Evolutionary conservation across 2,797 vertebrate species (phyloP).

Genomic region (Tapirus indicus): DNA sequence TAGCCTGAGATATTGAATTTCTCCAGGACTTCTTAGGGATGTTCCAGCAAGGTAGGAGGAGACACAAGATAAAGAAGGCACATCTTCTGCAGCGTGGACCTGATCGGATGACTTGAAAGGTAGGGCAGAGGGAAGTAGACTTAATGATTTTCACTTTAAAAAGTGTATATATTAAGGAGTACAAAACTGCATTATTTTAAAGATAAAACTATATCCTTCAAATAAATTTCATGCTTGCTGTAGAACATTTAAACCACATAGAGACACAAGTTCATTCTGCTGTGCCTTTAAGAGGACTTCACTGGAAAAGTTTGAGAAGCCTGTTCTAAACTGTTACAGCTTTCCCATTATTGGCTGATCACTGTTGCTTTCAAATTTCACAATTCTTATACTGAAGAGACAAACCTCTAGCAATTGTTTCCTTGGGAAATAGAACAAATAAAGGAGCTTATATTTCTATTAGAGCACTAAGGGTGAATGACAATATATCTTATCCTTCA

Average conservation of each 20-base stretch:
- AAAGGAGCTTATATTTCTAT: not conserved
- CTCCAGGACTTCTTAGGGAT: not conserved
- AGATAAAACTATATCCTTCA: slow-evolving; percentile 22
- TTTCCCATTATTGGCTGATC: not conserved
- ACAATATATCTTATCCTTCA: not conserved
- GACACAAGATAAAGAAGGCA: not conserved
- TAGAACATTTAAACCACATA: not conserved
- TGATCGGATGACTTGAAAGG: not conserved
- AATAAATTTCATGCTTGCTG: not conserved
- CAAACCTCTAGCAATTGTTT: not conserved
- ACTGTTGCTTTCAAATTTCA: not conserved
- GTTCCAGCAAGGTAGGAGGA: not conserved
- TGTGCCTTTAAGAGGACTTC: not conserved
- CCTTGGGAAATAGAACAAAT: not conserved
- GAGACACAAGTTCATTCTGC: not conserved
- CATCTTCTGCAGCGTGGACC: not conserved
- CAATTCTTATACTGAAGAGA: not conserved
- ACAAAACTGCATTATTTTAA: not conserved
- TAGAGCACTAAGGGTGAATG: not conserved
- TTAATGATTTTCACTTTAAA: not conserved
- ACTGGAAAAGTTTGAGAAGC: not conserved
- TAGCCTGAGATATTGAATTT: not conserved
- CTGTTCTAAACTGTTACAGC: not conserved
- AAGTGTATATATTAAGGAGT: not conserved
- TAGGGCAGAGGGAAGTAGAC: rapidly evolving